A percentile compares a stretch with the other conserved stretches of the same genome.
Conservation (phyloP, 53 echinoderm and acorn worm species). For the Echinometra lucunter region DNA sequence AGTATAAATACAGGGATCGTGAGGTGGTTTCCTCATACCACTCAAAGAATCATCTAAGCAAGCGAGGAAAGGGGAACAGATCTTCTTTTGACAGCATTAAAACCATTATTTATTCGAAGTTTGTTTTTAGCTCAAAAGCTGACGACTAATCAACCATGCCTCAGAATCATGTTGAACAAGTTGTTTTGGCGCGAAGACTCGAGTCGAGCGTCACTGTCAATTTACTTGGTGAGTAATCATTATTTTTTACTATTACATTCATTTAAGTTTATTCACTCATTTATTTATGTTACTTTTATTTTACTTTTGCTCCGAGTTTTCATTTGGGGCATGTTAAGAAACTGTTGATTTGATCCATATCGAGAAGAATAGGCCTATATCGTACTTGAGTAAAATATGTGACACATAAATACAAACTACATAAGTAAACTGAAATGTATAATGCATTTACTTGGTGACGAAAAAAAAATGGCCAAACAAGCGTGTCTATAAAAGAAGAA, state of each 20-base stretch:
- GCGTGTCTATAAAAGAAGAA: too few relatives aligned
- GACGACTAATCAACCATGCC: conserved; percentile 41
- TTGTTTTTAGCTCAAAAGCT: neutral
- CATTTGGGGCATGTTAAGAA: too few relatives aligned
- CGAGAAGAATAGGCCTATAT: too few relatives aligned
- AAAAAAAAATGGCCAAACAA: too few relatives aligned
- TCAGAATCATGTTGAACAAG: conserved; percentile 68
- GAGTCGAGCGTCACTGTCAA: conserved; percentile 67
- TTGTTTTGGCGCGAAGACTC: conserved; percentile 65
- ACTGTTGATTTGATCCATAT: too few relatives aligned
- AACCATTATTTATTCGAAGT: neutral
- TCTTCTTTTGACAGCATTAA: neutral
- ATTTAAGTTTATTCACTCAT: neutral
- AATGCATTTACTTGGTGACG: too few relatives aligned
- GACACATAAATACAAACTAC: too few relatives aligned
- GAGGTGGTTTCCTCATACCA: conserved; percentile 30
- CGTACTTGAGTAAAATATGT: too few relatives aligned
- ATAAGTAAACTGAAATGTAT: too few relatives aligned
- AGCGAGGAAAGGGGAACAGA: neutral
- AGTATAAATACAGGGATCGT: conserved; percentile 46
- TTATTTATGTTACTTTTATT: neutral
- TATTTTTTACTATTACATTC: too few relatives aligned
- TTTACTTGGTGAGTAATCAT: conserved; percentile 54
- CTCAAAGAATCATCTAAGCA: neutral
- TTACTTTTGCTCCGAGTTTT: too few relatives aligned